These are phyloP conservation scores for Lepidurus arcticus DNA, from an alignment of 1,140 invertebrate genomes.

Conservation along the genomic window DNA sequence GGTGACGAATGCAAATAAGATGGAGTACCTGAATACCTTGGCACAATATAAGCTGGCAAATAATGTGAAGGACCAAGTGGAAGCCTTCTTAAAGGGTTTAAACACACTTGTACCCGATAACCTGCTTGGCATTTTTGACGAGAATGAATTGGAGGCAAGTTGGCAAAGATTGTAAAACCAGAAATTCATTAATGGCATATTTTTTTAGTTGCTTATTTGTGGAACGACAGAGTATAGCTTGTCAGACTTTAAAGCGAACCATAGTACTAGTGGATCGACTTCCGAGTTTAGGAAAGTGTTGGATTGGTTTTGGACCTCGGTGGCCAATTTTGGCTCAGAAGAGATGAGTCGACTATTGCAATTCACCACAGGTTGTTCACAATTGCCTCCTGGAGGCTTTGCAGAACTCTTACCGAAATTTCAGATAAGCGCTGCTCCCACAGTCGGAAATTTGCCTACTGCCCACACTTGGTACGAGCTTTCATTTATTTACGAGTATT, in stretches of 20 bases:
- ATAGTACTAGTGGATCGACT: conserved; percentile 75
- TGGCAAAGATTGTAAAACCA: background rate
- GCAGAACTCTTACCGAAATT: conserved; percentile 81
- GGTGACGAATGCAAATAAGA: conserved; percentile 71
- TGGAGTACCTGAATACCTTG: conserved; percentile 78
- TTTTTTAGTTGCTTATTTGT: conserved; percentile 72
- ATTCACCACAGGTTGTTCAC: conserved; percentile 77
- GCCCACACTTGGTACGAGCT: conserved; percentile 77
- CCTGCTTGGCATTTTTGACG: conserved; percentile 88
- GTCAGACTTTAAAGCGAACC: conserved; percentile 79
- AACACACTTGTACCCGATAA: conserved; percentile 81
- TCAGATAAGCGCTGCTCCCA: conserved; percentile 81
- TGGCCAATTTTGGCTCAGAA: conserved; percentile 83
- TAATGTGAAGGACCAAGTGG: conserved; percentile 74
- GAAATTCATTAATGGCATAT: conserved; percentile 26
- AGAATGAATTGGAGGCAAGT: conserved; percentile 87
- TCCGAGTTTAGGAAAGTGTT: conserved; percentile 75
- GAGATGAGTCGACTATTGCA: conserved; percentile 89
- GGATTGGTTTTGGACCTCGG: conserved; percentile 91
- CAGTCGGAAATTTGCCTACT: conserved; percentile 82
- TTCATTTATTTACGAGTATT: background rate
- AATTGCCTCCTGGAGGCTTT: conserved; percentile 84
- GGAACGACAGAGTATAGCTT: conserved; percentile 90
- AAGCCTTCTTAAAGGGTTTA: conserved; percentile 80
- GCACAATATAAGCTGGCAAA: conserved; percentile 80